Evolutionary conservation across 2,888 invertebrate genomes (phyloP).

Genomic region (Byasa hedistus): DNA sequence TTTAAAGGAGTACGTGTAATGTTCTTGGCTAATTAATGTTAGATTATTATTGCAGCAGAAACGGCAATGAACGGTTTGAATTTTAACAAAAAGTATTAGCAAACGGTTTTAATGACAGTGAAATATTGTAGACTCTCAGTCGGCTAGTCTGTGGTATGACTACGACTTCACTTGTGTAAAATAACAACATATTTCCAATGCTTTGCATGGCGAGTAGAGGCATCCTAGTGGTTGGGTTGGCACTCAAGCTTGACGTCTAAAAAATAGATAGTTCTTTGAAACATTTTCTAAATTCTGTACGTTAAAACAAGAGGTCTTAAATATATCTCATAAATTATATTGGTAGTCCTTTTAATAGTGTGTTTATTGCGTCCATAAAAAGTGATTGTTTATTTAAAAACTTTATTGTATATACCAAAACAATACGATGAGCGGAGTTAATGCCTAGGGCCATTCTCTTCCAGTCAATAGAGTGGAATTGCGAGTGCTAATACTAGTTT

Average conservation of each 20-base stretch:
- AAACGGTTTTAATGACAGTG: neutral
- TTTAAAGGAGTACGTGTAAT: conserved; percentile 19
- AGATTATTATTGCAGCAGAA: neutral
- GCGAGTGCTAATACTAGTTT: too few species aligned
- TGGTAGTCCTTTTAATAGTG: too few species aligned
- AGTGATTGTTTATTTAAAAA: too few species aligned
- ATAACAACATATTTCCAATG: conserved; percentile 1
- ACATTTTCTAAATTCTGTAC: too few species aligned
- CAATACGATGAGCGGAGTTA: too few species aligned
- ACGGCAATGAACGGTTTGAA: neutral
- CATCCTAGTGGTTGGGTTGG: neutral
- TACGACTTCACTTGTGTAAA: neutral
- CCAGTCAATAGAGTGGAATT: too few species aligned
- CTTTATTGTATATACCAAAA: too few species aligned
- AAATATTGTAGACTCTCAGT: neutral
- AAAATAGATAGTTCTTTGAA: neutral
- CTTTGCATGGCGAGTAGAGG: neutral
- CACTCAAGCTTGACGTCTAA: neutral
- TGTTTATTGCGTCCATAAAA: too few species aligned
- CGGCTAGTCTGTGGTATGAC: neutral
- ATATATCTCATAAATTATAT: too few species aligned
- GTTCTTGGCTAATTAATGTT: conserved; percentile 19
- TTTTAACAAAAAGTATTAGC: neutral
- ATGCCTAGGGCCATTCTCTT: too few species aligned
- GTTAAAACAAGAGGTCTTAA: too few species aligned